These are phyloP conservation scores for Danionella dracula DNA, from an alignment of 2,797 vertebrate species.

Conservation along the genomic window DNA sequence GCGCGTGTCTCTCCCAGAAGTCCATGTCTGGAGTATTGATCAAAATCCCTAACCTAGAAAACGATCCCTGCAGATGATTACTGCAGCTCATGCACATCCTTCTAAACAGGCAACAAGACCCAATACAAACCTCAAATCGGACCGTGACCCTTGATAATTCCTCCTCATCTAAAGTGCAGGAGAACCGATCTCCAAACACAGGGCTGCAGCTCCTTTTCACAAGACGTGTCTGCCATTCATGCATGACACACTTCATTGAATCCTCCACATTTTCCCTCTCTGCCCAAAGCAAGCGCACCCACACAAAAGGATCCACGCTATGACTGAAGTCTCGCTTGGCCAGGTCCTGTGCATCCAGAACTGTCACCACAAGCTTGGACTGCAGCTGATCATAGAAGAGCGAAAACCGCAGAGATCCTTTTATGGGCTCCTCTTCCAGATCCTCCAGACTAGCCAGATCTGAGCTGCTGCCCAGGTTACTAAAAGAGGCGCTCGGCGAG, in stretches of 20 bases:
- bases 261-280: conserved; percentile 37
- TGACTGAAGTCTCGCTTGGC: conserved; percentile 22
- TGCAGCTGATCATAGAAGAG: conserved; percentile 58
- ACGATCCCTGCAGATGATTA: background rate
- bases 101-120: background rate
- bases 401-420: conserved; percentile 61
- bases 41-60: conserved; percentile 69
- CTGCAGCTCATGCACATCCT: background rate
- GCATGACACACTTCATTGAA: conserved; percentile 57
- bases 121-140: conserved; percentile 64
- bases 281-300: conserved; percentile 56
- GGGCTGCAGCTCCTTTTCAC: conserved; percentile 66
- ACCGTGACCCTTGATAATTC: conserved; percentile 53
- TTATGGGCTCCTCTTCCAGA: conserved; percentile 38
- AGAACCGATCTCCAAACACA: conserved; percentile 69
- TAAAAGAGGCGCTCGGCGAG: conserved; percentile 33
- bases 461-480: conserved; percentile 26
- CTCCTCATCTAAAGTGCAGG: conserved; percentile 56
- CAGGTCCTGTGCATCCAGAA: conserved; percentile 62
- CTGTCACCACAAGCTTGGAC: conserved; percentile 61
- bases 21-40: conserved; percentile 71
- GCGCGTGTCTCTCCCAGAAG: conserved; percentile 67
- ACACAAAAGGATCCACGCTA: conserved; percentile 54
- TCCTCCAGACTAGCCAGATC: conserved; percentile 29
- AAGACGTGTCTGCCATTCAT: conserved; percentile 64